A percentile compares a stretch with the other conserved stretches of the same genome.
These are phyloP conservation scores for Macrosoma leucophasiata DNA, from an alignment of 2,888 invertebrate genomes.

Conservation along the genomic window DNA sequence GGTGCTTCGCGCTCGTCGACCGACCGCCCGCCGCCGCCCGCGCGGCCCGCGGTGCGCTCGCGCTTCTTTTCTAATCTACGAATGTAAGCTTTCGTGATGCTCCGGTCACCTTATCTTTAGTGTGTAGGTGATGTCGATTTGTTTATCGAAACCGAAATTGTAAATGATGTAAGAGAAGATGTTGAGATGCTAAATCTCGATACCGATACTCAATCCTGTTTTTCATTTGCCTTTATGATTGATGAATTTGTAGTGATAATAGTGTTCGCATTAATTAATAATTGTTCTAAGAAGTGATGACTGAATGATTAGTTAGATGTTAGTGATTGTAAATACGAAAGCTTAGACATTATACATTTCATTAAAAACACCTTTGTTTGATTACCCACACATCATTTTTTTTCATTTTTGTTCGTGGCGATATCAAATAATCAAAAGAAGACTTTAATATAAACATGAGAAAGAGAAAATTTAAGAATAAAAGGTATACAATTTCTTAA, in stretches of 20 bases:
- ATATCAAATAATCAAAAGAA: no score
- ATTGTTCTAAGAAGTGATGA: conserved; percentile 67
- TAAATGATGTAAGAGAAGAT: conserved; percentile 44
- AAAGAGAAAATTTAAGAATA: conserved; percentile 6
- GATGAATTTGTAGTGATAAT: conserved; percentile 69
- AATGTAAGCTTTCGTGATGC: conserved; percentile 48
- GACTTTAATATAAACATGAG: no score
- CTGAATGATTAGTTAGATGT: conserved; percentile 67
- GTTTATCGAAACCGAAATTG: conserved; percentile 55
- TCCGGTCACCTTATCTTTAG: conserved; percentile 47
- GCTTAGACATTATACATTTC: conserved; percentile 73
- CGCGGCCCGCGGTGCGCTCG: conserved; percentile 37
- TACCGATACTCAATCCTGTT: conserved; percentile 68
- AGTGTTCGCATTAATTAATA: conserved; percentile 68
- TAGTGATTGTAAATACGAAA: conserved; percentile 71
- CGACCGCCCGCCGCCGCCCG: conserved; percentile 32
- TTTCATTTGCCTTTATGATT: conserved; percentile 69
- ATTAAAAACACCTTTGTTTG: conserved; percentile 55
- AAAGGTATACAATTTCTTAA: no score
- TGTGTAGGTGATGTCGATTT: conserved; percentile 52
- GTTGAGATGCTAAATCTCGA: conserved; percentile 60
- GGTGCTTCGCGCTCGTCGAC: conserved; percentile 44
- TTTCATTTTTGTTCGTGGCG: no score
- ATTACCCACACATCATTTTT: conserved; percentile 32
- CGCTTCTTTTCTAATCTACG: conserved; percentile 26